Base-by-base conservation (phyloP, 2,888 invertebrate genomes). In the Netelia fuscicornis region DNA sequence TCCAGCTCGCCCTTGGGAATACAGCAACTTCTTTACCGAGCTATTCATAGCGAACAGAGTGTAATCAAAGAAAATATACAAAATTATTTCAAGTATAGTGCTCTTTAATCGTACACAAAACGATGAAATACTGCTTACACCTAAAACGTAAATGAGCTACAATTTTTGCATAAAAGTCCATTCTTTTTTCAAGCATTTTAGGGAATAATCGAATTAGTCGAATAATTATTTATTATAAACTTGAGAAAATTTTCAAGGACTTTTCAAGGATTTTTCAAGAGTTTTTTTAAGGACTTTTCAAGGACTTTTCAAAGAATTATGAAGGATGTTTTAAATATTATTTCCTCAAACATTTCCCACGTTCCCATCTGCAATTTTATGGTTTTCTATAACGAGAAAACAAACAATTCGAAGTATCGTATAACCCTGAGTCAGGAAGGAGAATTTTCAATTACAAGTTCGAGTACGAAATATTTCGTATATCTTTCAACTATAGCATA, bases 1-100 rank as follows among this genome's bases (percentile, higher is more conserved):
- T 77, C 17, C 68, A 76, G 56, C 62, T 76, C 8, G 56, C 13
- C 71, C 9, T 6, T 1, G 30, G 25, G n/a, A 62, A 62, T 62
- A 62, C 30, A 37, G 11, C 23, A 23, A 23, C n/a, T 62, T 37
- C 30, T 62, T 13, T 13, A 20, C 17, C 17, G 56, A 17, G 20
- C 13, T 17, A 56, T 56, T 56, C 56, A 20, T 20, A 56, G 20
- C 56, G 20, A 56, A 56, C 1, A n/a, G n/a, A n/a, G 56, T 56
- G 56, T 17, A 56, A 56, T 17, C n/a, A 13, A n/a, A 13, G 17
- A 17, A 56, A 8, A 20, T 17, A 17, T 56, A 48, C 20, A 56
- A 56, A 56, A 56, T 56, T 56, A 56, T n/a, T 56, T 56, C 20
- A 56, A 56, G 20, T 6, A 20, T 2, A 56, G 8, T 20, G 8